Evolutionary conservation across 2,797 vertebrate species (phyloP), one percentile per base, ranked within the genome.

Genomic region (Artibeus lituratus): DNA sequence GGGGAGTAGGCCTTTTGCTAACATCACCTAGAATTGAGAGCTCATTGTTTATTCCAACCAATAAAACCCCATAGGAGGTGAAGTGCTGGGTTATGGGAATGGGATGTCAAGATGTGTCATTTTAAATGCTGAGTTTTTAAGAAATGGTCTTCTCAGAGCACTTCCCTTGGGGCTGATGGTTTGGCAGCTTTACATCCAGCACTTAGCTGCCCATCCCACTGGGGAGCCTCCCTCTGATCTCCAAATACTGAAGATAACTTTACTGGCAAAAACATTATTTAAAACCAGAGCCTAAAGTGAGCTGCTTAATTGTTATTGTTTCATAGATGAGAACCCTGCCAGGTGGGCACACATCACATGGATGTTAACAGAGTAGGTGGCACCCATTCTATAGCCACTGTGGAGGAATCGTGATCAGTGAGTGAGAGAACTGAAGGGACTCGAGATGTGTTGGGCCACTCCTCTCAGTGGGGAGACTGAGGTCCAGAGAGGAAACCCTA

Each of bases 51-150:
- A 93, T 67, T 82, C 51, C 91, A 94, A 81, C 47, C 39, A 32
- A 51, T 91, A 81, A 90, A 96, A 84, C 10, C 82, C 90, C 86
- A 51, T 2, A 77, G 88, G 85, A 94, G 88, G 72, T 70, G 86
- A 94, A 57, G 72, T 78, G 92, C 59, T 92, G 83, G 86, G 26
- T 97, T 97, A 95, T 94, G 93, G 96, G 95, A 97, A 98, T 74
- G 82, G 44, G 57, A 91, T 77, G 49, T 95, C 76, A 84, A 94
- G 96, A 85, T 69, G 47, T 90, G 85, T 96, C 94, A 92, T 80
- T 95, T 86, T 84, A 78, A 90, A 94, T 47, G 94, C 78, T 44
- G 70, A 47, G 37, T 62, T 96, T 97, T 97, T 96, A 97, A 96
- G 94, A 97, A 97, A 97, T 62, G 76, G 62, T 82, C 81, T 87